phyloP scores from a whole-genome alignment of 2,797 vertebrate species.

The Premnoplex brunnescens region DNA sequence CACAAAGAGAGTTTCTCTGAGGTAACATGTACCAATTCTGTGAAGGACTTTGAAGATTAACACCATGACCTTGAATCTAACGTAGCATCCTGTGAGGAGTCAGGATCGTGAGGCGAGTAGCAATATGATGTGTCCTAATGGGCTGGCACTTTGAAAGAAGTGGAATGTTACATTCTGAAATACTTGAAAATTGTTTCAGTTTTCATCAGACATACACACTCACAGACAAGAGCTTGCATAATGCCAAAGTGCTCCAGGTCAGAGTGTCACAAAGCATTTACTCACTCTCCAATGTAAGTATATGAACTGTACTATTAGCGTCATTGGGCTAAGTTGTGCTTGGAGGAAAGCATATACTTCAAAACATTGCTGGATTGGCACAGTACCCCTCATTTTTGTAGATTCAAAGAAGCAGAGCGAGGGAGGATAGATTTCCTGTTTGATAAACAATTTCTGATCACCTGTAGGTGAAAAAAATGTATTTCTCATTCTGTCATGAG shows the following conservation, averaged over 20 bases:
- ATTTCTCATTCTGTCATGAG: background rate
- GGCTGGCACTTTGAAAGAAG: background rate
- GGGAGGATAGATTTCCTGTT: background rate
- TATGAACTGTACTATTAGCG: background rate
- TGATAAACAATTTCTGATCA: background rate
- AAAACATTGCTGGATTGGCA: background rate
- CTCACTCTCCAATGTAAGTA: background rate
- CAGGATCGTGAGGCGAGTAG: background rate
- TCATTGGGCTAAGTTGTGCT: background rate
- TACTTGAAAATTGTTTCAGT: background rate
- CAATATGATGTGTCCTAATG: background rate
- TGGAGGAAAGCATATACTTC: background rate
- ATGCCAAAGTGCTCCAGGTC: background rate
- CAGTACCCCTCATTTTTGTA: background rate
- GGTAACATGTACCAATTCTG: conserved; percentile 56
- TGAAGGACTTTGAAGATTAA: conserved; percentile 64
- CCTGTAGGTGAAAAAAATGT: background rate
- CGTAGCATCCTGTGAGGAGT: conserved; percentile 8
- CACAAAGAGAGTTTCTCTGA: conserved; percentile 49
- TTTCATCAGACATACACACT: background rate
- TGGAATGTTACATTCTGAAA: background rate
- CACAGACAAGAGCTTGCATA: background rate
- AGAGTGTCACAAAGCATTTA: background rate
- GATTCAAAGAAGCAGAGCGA: background rate
- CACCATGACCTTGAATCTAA: conserved; percentile 55